These are phyloP conservation scores for Drosophila paucipuncta DNA, from an alignment of 2,888 invertebrate species.

Conservation along the genomic window DNA sequence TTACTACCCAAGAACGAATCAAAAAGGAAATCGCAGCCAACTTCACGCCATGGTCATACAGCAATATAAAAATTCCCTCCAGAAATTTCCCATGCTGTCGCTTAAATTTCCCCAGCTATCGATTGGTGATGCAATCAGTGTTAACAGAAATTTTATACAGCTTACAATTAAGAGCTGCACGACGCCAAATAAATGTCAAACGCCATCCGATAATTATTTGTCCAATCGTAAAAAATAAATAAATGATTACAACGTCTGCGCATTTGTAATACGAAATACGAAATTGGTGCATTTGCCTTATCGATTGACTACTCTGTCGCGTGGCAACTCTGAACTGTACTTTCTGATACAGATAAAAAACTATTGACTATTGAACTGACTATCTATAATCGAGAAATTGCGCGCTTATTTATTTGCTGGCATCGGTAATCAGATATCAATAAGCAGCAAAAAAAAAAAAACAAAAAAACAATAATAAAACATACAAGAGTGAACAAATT, in stretches of 20 bases:
- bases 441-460: slow-evolving; percentile 35
- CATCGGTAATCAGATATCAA: slow-evolving; percentile 68
- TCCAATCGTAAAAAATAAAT: slow-evolving; percentile 12
- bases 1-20: slow-evolving; percentile 83
- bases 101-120: slow-evolving; percentile 74
- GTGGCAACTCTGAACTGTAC: slow-evolving; percentile 79
- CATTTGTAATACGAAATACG: slow-evolving; percentile 49
- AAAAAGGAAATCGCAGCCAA: slow-evolving; percentile 84
- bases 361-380: slow-evolving; percentile 79
- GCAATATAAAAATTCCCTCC: slow-evolving; percentile 52
- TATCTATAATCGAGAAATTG: slow-evolving; percentile 82
- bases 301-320: slow-evolving; percentile 76
- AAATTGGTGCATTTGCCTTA: slow-evolving; percentile 60
- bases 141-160: slow-evolving; percentile 54
- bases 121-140: slow-evolving; percentile 77
- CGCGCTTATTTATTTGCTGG: slow-evolving; percentile 70
- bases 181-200: slow-evolving; percentile 40
- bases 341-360: slow-evolving; percentile 79
- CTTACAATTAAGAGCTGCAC: slow-evolving; percentile 44
- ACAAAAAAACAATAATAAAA: background rate
- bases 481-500: background rate
- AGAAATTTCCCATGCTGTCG: slow-evolving; percentile 48
- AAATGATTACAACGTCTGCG: slow-evolving; percentile 10
- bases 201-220: slow-evolving; percentile 10
- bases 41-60: slow-evolving; percentile 60